Base-by-base conservation (phyloP, 2,113 vertebrate genomes). In the Paramisgurnus dabryanus region DNA sequence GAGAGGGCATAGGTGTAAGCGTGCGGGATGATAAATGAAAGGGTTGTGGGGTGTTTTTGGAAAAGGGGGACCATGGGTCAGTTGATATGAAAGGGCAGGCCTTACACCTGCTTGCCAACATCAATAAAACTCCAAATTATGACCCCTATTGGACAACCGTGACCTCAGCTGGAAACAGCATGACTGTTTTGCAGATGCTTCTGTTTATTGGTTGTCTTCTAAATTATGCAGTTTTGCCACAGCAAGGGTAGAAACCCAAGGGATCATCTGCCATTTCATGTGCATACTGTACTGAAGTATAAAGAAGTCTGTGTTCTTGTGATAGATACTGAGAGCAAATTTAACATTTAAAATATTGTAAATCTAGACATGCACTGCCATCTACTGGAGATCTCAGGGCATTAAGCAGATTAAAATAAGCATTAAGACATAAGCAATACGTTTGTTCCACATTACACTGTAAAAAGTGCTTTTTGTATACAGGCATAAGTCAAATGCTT, bases 331-430 rank as follows among this genome's bases (percentile, higher is more conserved):
- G 27, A 34, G 27, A 34, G 6, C 7, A 11, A 18, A 34, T 50
- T 18, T 15, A 1, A 7, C n/a, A 34, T 57, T 18, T 15, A 1
- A 7, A 40, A 34, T 57, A 3, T 10, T 64, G 57, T 3, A 63
- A 49, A 68, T 45, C 40, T 63, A 72, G 41, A 34, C 34, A 81
- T 57, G 27, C 60, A 84, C 70, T 78, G 83, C 83, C 83, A 79
- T 63, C 83, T 84, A 69, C 75, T 78, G 83, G 79, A 78, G 17
- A 61, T 57, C 41, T 45, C 27, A 61, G 11, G 50, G 15, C 4
- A 3, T 45, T 12, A n/a, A 73, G 55, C 22, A 12, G 7, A 60
- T 18, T 11, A 58, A 58, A 58, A 18, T 7, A 17, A 18, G 15
- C 15, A 55, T 55, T 0, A 17, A 55, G 13, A 15, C 6, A 1